phyloP scores from a whole-genome alignment of 2,888 invertebrate species.

The Priapulus caudatus region DNA sequence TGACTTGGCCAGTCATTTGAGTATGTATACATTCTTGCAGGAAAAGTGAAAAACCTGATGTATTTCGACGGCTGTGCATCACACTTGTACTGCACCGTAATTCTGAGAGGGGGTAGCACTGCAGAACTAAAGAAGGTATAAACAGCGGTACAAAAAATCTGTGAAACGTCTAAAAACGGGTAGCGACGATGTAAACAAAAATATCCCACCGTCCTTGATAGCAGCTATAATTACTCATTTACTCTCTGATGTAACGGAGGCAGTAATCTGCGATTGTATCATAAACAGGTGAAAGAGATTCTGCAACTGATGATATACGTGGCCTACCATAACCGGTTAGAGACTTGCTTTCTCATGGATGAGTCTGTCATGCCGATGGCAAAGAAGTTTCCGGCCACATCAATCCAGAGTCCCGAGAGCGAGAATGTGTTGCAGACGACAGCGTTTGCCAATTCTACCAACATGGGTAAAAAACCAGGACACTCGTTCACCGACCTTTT shows the following conservation, averaged over 20 bases:
- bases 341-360: constrained; percentile 76
- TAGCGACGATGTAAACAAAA: too few relatives aligned
- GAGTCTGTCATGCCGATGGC: constrained; percentile 58
- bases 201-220: too few relatives aligned
- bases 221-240: too few relatives aligned
- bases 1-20: constrained; percentile 36
- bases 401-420: neutral
- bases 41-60: constrained; percentile 66
- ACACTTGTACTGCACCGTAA: constrained; percentile 71
- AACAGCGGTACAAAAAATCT: too few relatives aligned
- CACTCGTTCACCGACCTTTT: neutral
- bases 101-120: constrained; percentile 62
- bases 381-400: neutral
- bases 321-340: constrained; percentile 80
- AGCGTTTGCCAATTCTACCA: too few relatives aligned
- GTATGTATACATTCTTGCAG: constrained; percentile 35
- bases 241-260: too few relatives aligned
- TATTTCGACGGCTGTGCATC: constrained; percentile 79
- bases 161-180: too few relatives aligned
- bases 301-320: constrained; percentile 67
- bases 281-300: constrained; percentile 69
- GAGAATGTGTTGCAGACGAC: too few relatives aligned
- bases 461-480: too few relatives aligned
- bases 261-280: too few relatives aligned
- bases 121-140: constrained; percentile 58